phyloP scores from a whole-genome alignment of 2,113 vertebrate genomes.

The Peromyscus californicus region DNA sequence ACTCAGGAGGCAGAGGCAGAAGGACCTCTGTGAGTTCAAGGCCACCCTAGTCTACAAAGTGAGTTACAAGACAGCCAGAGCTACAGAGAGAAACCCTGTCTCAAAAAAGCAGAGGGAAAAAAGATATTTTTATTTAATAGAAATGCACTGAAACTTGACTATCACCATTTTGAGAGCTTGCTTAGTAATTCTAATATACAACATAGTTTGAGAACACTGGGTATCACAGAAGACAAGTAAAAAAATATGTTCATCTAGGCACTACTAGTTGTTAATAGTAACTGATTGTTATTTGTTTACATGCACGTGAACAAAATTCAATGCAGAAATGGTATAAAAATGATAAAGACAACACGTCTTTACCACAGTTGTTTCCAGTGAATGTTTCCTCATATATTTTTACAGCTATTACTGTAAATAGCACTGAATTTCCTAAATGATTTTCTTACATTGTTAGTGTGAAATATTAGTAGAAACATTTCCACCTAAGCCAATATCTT shows the following conservation, averaged over 20 bases:
- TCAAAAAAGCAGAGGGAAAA: background rate
- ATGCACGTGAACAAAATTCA: background rate
- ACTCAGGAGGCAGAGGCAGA: background rate
- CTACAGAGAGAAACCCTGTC: background rate
- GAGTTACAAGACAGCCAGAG: background rate
- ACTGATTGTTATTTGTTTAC: background rate
- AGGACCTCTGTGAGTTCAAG: background rate
- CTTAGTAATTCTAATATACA: slow-evolving; percentile 4
- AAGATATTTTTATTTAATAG: slow-evolving; percentile 6
- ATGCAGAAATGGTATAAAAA: background rate
- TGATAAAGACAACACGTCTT: background rate
- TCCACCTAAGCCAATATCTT: background rate
- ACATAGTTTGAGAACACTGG: background rate
- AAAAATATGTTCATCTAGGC: background rate
- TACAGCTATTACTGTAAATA: background rate
- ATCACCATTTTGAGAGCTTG: background rate
- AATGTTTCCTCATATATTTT: background rate
- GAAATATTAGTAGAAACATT: slow-evolving; percentile 38
- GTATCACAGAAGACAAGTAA: background rate
- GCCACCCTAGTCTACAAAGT: too few relatives aligned
- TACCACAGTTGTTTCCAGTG: background rate
- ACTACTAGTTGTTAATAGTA: background rate
- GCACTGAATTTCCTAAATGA: slow-evolving; percentile 22
- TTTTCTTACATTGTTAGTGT: background rate
- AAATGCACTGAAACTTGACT: background rate